A percentile compares a stretch with the other conserved stretches of the same genome.
Evolutionary conservation across 2,888 invertebrate genomes (phyloP).

Genomic region (Neoscelio sp.): DNA sequence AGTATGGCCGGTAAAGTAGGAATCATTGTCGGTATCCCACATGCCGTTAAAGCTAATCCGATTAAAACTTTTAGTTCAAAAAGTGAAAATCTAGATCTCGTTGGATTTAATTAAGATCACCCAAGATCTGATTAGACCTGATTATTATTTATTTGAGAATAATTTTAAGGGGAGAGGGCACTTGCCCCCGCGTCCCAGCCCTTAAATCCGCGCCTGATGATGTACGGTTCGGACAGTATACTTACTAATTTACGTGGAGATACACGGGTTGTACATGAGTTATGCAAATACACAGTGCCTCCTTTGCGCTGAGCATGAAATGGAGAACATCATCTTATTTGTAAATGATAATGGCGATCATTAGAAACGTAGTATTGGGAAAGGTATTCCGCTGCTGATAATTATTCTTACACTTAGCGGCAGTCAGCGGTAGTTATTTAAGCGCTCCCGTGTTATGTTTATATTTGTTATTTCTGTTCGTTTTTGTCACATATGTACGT

Average conservation of each 20-base stretch:
- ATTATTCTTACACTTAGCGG: constrained; percentile 79
- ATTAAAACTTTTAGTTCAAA: no score
- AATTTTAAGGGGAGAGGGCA: no score
- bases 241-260: constrained; percentile 26
- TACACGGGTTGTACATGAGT: constrained; percentile 34
- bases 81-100: no score
- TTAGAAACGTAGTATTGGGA: constrained; percentile 57
- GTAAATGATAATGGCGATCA: constrained; percentile 66
- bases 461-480: constrained; percentile 38
- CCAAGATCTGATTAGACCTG: no score
- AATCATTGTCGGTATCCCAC: no score
- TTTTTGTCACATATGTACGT: constrained; percentile 27
- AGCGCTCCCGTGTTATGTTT: constrained; percentile 79
- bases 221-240: no score
- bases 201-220: no score
- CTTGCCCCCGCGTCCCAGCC: no score
- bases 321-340: constrained; percentile 59
- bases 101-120: no score
- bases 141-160: no score
- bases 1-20: no score
- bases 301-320: constrained; percentile 28
- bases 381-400: constrained; percentile 65
- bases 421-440: constrained; percentile 71
- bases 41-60: no score
- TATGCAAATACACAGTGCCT: constrained; percentile 36